Evolutionary conservation across 2,113 vertebrate genomes (phyloP), one percentile per base, ranked within the genome.

Genomic region (Equus przewalskii): DNA sequence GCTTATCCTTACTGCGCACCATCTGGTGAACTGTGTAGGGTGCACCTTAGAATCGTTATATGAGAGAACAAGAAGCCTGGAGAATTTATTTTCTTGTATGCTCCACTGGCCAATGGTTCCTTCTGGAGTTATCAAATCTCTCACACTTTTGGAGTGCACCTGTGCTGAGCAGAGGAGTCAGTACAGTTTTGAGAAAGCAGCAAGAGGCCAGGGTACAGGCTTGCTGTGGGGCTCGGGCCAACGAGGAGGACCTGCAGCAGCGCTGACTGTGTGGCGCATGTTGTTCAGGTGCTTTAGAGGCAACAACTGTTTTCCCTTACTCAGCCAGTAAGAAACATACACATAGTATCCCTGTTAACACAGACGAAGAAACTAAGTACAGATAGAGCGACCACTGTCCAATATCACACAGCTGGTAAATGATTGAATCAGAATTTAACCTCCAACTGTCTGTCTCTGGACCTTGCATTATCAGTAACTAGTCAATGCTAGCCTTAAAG

Each of bases 181-280:
- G 18, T 13, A 78, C 6, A 88, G 16, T 9, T 60, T 78, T n/a
- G 10, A 76, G 21, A 88, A 91, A 44, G 13, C 12, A 80, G 33
- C 44, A 30, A 14, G 22, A 78, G 7, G 0, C 10, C 30, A 76
- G 11, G 56, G 6, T 22, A 0, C 7, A 28, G 49, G 21, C 11
- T 72, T 56, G 19, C 41, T 82, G 46, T 26, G 54, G 19, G 6
- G 41, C 14, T 33, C 26, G 22, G 72, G 8, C 22, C 36, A 54
- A 64, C n/a, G 44, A 11, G 41, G 30, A 30, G 21, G 36, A 33
- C 9, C 56, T 36, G 3, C 16, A 7, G 6, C 9, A 84, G 62
- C 6, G 2, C 4, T 64, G 44, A 44, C 21, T 75, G 2, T 21
- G 1, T 44, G 9, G 22, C 19, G 69, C 26, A n/a, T 2, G 36